A percentile compares a stretch with the other conserved stretches of the same genome.
Conservation (phyloP, 1,140 invertebrate species). For the Drosophila miranda region DNA sequence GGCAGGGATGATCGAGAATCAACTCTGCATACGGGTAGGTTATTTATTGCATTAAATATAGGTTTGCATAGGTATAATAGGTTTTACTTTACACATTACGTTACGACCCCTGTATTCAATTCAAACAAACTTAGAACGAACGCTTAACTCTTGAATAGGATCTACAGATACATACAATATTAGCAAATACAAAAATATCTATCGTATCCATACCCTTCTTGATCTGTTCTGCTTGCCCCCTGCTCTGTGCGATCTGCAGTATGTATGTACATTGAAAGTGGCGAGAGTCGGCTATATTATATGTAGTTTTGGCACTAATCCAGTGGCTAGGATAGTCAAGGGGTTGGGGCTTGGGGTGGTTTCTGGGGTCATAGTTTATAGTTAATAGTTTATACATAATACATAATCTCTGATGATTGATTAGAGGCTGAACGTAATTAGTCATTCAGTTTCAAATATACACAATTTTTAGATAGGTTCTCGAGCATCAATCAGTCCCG, state of each 20-base stretch:
- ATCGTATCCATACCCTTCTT: conserved; percentile 22
- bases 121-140: conserved; percentile 51
- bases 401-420: conserved; percentile 12
- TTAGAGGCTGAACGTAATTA: conserved; percentile 33
- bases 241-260: conserved; percentile 15
- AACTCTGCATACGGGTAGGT: conserved; percentile 10
- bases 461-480: conserved; percentile 6
- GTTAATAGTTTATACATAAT: conserved; percentile 24
- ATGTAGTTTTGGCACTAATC: conserved; percentile 59
- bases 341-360: conserved; percentile 5
- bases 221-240: not conserved
- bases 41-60: too few relatives aligned
- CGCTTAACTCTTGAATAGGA: conserved; percentile 41
- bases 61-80: conserved; percentile 5
- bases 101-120: conserved; percentile 52
- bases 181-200: conserved; percentile 73
- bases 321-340: conserved; percentile 19
- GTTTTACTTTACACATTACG: conserved; percentile 24
- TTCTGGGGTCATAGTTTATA: conserved; percentile 4
- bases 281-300: conserved; percentile 34
- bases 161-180: conserved; percentile 48
- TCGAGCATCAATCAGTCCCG: conserved; percentile 18
- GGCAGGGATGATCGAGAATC: conserved; percentile 22
- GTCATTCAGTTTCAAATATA: conserved; percentile 28
- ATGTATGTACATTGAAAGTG: conserved; percentile 44